Evolutionary conservation across 1,140 invertebrate species (phyloP), one percentile per base, ranked within the genome.

Genomic region (Micrasema minimum): DNA sequence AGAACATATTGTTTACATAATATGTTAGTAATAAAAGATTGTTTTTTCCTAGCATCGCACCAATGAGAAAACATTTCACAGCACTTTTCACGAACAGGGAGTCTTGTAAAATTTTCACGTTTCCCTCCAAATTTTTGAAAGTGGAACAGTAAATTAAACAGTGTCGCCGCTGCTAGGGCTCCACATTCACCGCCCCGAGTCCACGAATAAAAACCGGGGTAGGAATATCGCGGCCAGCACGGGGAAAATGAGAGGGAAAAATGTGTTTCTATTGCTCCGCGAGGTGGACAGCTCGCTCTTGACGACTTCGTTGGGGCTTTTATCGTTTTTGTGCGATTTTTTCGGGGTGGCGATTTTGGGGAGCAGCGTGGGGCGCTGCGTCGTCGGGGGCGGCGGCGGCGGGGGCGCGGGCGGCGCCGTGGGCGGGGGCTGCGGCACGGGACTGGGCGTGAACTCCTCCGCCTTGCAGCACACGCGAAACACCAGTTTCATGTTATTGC

Each of bases 401-500:
- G 86, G 83, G 37, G 82, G 85, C 14, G 86, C 78, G 72, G 85
- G 83, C 59, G 85, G 84, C 23, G 86, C 85, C 53, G 86, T 82
- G 62, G 83, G 83, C 0, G 79, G 78, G 22, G 82, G 84, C 77
- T 82, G 83, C 35, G 85, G 78, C 22, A 80, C 79, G 62, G 86
- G 86, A 41, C 80, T 78, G 77, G 85, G 77, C 72, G 84, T 77
- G 81, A 85, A 81, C 57, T 86, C 87, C 78, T 87, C 88, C 59
- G 84, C 86, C 77, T 89, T 89, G 85, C 94, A 96, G 87, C 94
- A 96, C 45, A 96, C 95, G 82, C 96, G 96, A 85, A 97, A 97
- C 23, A 97, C 93, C 46, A 97, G 92, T 87, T 96, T 96, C 95
- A 97, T 97, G 85, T 97, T 96, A 81, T 97, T 90, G 72, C 91